These are phyloP conservation scores for Sepioteuthis lessoniana DNA, from an alignment of 2,888 invertebrate species.

Conservation along the genomic window DNA sequence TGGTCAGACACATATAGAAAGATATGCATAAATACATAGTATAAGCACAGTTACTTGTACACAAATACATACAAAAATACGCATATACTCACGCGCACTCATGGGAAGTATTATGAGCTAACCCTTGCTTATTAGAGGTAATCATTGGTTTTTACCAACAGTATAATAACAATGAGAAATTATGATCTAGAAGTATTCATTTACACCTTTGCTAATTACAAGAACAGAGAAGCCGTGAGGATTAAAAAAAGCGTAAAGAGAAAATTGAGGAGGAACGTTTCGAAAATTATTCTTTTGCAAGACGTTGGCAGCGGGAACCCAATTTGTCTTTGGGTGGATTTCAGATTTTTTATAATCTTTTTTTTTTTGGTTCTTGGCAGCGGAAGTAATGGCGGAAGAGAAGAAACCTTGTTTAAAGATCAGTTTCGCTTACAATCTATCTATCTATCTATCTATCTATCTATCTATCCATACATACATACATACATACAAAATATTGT, in stretches of 20 bases:
- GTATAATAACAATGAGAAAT: not conserved
- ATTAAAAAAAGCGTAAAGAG: not conserved
- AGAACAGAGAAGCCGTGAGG: not conserved
- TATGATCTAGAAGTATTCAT: not conserved
- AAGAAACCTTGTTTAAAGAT: not conserved
- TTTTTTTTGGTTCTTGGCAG: not conserved
- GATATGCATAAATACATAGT: too few relatives aligned
- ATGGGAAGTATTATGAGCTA: not conserved
- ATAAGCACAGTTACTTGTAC: too few relatives aligned
- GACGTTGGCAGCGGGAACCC: not conserved
- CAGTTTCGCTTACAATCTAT: not conserved
- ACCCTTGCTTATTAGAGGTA: not conserved
- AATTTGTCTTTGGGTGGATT: not conserved
- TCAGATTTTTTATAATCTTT: not conserved
- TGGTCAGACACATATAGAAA: too few relatives aligned
- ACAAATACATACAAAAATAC: too few relatives aligned
- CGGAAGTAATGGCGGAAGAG: not conserved
- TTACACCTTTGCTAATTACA: not conserved
- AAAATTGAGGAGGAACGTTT: not conserved
- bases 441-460: not conserved
- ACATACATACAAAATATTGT: too few relatives aligned
- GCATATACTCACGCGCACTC: too few relatives aligned
- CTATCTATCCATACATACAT: not conserved
- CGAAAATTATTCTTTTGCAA: not conserved
- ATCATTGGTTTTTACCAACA: not conserved